phyloP scores from a whole-genome alignment of 2,888 invertebrate genomes.

The Sycophila texana region DNA sequence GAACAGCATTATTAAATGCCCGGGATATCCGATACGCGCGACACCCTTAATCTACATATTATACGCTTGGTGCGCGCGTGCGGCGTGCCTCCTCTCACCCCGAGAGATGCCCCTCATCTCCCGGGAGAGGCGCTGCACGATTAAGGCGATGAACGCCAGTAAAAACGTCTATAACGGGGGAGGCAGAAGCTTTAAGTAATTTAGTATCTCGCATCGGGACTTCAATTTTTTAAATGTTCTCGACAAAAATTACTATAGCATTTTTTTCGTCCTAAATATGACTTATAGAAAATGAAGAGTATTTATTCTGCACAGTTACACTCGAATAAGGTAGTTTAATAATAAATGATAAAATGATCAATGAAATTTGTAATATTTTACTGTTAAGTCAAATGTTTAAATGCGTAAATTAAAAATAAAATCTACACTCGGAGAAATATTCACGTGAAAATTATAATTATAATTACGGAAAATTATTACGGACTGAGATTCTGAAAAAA shows the following conservation, averaged over 20 bases:
- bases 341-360: neutral
- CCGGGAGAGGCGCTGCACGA: slow-evolving; percentile 43
- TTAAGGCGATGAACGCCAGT: slow-evolving; percentile 54
- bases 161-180: neutral
- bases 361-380: no score
- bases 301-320: no score
- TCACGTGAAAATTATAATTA: no score
- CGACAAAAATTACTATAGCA: neutral
- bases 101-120: slow-evolving; percentile 53
- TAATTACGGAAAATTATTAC: no score
- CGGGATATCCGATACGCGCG: slow-evolving; percentile 73
- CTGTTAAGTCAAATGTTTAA: no score
- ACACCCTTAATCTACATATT: slow-evolving; percentile 76
- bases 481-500: no score
- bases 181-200: slow-evolving; percentile 34
- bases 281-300: no score
- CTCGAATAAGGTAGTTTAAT: neutral
- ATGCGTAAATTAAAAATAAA: no score
- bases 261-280: neutral
- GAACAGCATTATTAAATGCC: slow-evolving; percentile 76
- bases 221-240: neutral
- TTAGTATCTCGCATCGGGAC: neutral
- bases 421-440: no score
- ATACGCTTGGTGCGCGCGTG: slow-evolving; percentile 70
- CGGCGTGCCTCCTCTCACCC: slow-evolving; percentile 51